Conservation (phyloP, 2,113 vertebrate species). For the Campylorhamphus procurvoides region DNA sequence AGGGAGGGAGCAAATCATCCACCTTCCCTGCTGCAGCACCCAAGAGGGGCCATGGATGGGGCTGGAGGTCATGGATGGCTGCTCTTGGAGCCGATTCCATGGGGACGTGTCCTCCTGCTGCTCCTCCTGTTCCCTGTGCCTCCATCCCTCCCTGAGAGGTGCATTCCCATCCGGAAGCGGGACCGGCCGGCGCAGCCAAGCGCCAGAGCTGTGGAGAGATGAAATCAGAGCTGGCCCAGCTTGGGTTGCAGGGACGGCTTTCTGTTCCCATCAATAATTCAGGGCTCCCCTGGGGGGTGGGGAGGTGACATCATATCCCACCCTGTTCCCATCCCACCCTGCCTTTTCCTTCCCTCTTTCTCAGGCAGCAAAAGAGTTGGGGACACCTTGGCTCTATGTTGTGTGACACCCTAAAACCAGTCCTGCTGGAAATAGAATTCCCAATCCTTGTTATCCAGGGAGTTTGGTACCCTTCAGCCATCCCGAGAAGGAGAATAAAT, state of each 20-base stretch:
- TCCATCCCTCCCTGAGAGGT: not conserved
- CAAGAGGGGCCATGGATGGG: accelerated
- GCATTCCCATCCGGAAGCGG: not conserved
- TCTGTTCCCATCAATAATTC: slow-evolving; percentile 63
- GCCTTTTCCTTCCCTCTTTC: not conserved
- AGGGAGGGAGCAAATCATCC: accelerated
- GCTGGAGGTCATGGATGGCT: not conserved
- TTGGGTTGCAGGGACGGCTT: slow-evolving; percentile 44
- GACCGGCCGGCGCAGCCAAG: not conserved
- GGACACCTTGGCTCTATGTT: not conserved
- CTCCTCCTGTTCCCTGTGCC: not conserved
- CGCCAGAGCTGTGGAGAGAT: slow-evolving; percentile 38
- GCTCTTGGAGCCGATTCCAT: not conserved
- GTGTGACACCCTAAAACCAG: accelerated
- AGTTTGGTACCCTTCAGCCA: not conserved
- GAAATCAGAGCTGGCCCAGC: slow-evolving; percentile 38
- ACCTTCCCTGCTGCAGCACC: not conserved
- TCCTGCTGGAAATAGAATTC: not conserved
- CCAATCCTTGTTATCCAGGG: not conserved
- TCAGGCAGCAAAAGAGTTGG: not conserved
- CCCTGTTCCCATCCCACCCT: not conserved
- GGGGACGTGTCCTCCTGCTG: accelerated
- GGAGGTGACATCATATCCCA: slow-evolving; percentile 48
- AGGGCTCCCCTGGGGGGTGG: not conserved
- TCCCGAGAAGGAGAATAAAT: not conserved